Evolutionary conservation across 2,888 invertebrate species (phyloP).

Genomic region (Campopleginae sp.): DNA sequence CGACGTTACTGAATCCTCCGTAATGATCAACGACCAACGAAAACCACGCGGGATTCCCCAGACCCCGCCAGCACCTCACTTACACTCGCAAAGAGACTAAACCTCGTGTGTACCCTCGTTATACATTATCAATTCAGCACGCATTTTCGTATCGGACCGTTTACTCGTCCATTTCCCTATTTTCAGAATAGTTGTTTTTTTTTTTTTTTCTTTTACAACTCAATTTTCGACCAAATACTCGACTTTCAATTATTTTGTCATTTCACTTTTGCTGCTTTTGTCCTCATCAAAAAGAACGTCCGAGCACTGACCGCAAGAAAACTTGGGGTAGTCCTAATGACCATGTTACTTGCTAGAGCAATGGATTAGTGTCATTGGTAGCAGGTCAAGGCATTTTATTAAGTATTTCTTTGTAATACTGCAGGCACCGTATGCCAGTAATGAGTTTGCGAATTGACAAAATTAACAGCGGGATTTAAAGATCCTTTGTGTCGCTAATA

Average conservation of each 20-base stretch:
- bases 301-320: no score
- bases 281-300: no score
- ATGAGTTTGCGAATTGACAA: no score
- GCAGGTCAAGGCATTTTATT: no score
- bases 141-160: neutral
- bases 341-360: no score
- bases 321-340: no score
- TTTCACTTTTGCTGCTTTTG: no score
- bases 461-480: no score
- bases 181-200: neutral
- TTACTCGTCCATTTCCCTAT: neutral
- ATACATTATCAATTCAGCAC: neutral
- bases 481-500: no score
- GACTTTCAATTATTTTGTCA: neutral
- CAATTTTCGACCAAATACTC: neutral
- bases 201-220: neutral
- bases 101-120: constrained; percentile 12
- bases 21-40: constrained; percentile 54
- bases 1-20: constrained; percentile 55
- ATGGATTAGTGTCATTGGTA: no score
- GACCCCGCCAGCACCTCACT: constrained; percentile 36
- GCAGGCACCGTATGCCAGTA: no score
- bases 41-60: constrained; percentile 18
- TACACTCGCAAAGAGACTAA: constrained; percentile 3
- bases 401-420: no score